Evolutionary conservation across 2,797 vertebrate genomes (phyloP).

Genomic region (Heliangelus exortis): DNA sequence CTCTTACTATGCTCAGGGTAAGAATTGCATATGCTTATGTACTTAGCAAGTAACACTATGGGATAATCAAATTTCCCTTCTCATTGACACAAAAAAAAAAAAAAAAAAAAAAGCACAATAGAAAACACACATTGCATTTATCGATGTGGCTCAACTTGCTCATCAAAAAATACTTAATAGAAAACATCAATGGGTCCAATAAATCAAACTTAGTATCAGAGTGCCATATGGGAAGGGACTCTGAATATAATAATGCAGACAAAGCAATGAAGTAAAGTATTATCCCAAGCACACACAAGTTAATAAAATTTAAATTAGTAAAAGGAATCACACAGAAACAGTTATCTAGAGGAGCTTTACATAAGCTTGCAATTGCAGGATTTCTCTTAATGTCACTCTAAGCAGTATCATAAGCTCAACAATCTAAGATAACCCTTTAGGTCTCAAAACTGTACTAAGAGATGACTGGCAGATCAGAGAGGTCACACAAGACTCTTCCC

Average conservation of each 20-base stretch:
- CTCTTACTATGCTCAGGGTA: background rate
- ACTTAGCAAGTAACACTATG: background rate
- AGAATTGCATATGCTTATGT: background rate
- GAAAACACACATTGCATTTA: background rate
- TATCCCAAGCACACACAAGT: background rate
- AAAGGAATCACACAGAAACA: background rate
- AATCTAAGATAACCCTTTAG: background rate
- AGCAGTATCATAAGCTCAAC: background rate
- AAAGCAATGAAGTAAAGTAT: background rate
- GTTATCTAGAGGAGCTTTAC: background rate
- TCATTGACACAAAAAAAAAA: background rate
- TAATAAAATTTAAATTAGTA: background rate
- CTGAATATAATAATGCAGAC: background rate
- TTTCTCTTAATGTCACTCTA: background rate
- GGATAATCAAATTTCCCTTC: background rate
- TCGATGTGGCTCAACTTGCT: background rate
- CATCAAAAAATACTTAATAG: background rate
- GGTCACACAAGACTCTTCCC: background rate
- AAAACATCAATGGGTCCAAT: background rate
- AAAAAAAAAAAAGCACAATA: background rate
- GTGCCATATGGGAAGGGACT: background rate
- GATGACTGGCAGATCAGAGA: background rate
- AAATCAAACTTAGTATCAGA: background rate
- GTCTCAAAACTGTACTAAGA: background rate
- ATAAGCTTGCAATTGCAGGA: background rate